Base-by-base conservation (phyloP, 1,140 invertebrate genomes). In the Sitobion miscanthi region DNA sequence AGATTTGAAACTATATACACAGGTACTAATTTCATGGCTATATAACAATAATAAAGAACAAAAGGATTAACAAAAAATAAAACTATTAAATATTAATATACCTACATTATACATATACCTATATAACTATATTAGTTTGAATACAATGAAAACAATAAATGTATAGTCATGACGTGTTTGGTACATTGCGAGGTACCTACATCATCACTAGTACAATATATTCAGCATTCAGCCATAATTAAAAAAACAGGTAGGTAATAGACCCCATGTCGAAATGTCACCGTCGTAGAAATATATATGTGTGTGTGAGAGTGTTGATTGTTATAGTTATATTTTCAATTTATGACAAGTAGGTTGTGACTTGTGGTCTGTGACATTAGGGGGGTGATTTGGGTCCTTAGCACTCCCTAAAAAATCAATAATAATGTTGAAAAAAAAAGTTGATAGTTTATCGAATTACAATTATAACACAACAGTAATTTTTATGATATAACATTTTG, bases 71-170 rank as follows among this genome's bases (percentile, higher is more conserved):
- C 62, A 69, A 77, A 77, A 69, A 77, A 77, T n/a, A 77, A n/a
- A 77, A 77, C 62, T 77, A 77, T 77, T 77, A 77, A 77, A 77
- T 77, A n/a, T n/a, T 77, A 77, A 77, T 77, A 77, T 21, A 23
- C 21, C 21, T 77, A 77, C 5, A 77, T 17, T 77, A 77, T 77
- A 4, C 62, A 69, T 69, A 30, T 30, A 52, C 21, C 52, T 54
- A 69, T 14, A n/a, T 62, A 30, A 30, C 9, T 0, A 4, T 77
- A 77, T 77, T 77, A n/a, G 30, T 77, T 77, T 77, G 30, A 77
- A 77, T 77, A 77, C 62, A 77, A 77, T 77, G 62, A 77, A n/a
- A 77, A 77, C 62, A 77, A n/a, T 54, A 54, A 54, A 54, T 77
- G 14, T 30, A n/a, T 17, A 77, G 62, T 35, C 30, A 77, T 77